These are phyloP conservation scores for Byasa hedistus DNA, from an alignment of 2,888 invertebrate species.

Conservation along the genomic window DNA sequence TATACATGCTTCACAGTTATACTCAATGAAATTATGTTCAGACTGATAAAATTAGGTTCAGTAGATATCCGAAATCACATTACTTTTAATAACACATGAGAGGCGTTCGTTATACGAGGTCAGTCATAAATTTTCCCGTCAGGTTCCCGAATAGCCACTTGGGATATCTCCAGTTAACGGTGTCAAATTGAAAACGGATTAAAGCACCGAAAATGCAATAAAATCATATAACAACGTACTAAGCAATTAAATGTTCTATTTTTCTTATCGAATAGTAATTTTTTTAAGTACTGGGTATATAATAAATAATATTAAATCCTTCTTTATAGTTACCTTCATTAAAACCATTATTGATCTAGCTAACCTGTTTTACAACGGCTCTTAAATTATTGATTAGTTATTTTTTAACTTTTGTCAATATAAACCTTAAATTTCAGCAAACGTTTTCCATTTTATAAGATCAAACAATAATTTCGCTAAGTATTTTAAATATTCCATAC, in stretches of 20 bases:
- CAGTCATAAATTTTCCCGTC: constrained; percentile 19
- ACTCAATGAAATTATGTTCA: not conserved
- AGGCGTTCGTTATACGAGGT: constrained; percentile 9
- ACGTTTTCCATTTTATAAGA: too few relatives aligned
- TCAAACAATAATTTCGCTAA: not conserved
- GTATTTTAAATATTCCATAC: not conserved
- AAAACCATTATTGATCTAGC: too few relatives aligned
- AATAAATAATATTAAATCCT: too few relatives aligned
- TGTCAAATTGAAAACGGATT: constrained; percentile 25
- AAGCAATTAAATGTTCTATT: too few relatives aligned
- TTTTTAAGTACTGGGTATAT: too few relatives aligned
- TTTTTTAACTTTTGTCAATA: too few relatives aligned
- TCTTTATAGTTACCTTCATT: too few relatives aligned
- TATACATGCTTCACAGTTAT: not conserved
- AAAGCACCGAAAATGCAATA: constrained; percentile 8
- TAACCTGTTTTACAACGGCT: too few relatives aligned
- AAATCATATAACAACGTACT: not conserved
- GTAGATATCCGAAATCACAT: not conserved
- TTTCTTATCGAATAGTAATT: too few relatives aligned
- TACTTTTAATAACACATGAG: constrained; percentile 8
- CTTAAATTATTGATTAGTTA: too few relatives aligned
- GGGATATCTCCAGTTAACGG: constrained; percentile 17
- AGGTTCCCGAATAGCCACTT: constrained; percentile 14
- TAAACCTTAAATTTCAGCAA: too few relatives aligned
- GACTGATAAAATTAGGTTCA: not conserved